Percentiles rank a stretch among this genome's conserved stretches.
These are phyloP conservation scores for Ictalurus furcatus DNA, from an alignment of 2,113 vertebrate species.

Conservation along the genomic window DNA sequence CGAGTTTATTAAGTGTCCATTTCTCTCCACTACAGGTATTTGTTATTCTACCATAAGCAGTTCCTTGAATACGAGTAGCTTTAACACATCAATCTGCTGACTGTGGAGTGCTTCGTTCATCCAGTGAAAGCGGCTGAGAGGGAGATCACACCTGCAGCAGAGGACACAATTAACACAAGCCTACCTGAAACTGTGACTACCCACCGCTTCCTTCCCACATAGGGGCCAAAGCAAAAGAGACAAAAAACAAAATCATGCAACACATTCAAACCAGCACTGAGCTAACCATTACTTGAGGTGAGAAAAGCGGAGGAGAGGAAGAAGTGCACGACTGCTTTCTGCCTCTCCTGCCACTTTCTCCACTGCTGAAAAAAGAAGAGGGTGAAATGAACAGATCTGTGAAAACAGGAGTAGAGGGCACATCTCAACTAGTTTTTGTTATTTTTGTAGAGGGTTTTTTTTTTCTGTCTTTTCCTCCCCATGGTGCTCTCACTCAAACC, in stretches of 20 bases:
- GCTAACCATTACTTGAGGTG: slow-evolving; percentile 28
- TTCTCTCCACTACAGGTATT: slow-evolving; percentile 66
- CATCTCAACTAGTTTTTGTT: slow-evolving; percentile 30
- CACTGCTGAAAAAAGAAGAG: background rate
- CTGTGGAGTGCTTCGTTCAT: slow-evolving; percentile 7
- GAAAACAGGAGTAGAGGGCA: slow-evolving; percentile 22
- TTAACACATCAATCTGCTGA: slow-evolving; percentile 13
- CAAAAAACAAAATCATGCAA: slow-evolving; percentile 27
- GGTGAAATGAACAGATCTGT: slow-evolving; percentile 22
- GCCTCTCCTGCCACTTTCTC: slow-evolving; percentile 1
- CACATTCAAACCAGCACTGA: slow-evolving; percentile 41
- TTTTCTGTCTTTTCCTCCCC: slow-evolving; percentile 18
- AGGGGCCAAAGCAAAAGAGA: slow-evolving; percentile 34
- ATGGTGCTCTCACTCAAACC: slow-evolving; percentile 39
- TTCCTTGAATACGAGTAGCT: slow-evolving; percentile 87
- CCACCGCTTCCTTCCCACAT: slow-evolving; percentile 27
- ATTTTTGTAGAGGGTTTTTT: background rate
- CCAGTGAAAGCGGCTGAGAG: background rate
- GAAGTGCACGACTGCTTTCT: background rate
- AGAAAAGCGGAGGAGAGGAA: slow-evolving; percentile 27
- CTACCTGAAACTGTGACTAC: slow-evolving; percentile 47
- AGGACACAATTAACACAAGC: slow-evolving; percentile 32
- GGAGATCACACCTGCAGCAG: slow-evolving; percentile 12
- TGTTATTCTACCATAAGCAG: slow-evolving; percentile 92
- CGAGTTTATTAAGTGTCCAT: background rate